These are phyloP conservation scores for Hippocampus zosterae DNA, from an alignment of 2,113 vertebrate genomes.

Conservation along the genomic window DNA sequence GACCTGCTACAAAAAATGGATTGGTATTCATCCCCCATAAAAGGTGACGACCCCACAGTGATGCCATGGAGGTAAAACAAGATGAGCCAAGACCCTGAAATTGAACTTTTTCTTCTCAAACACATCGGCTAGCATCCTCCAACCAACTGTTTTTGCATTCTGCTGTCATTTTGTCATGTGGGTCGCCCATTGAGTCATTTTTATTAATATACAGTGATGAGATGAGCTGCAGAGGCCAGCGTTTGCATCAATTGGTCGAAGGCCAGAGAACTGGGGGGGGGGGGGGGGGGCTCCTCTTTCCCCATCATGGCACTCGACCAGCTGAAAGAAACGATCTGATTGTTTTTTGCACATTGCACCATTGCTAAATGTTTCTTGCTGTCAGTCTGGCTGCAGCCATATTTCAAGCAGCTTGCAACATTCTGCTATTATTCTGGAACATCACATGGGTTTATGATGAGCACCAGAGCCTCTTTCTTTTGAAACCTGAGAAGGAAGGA, in stretches of 20 bases:
- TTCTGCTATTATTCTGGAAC: conserved; percentile 42
- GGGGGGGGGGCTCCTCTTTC: conserved; percentile 3
- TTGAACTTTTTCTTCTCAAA: neutral
- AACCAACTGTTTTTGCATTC: neutral
- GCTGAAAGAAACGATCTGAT: conserved; percentile 23
- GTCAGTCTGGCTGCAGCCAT: conserved; percentile 31
- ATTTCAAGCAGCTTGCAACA: conserved; percentile 44
- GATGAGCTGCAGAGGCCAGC: neutral
- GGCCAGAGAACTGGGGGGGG: conserved; percentile 18
- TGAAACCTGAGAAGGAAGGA: conserved; percentile 53
- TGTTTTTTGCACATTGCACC: conserved; percentile 36
- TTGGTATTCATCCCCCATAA: no score
- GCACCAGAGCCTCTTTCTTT: conserved; percentile 50
- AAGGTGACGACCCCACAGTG: no score
- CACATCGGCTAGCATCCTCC: neutral
- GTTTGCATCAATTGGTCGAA: conserved; percentile 20
- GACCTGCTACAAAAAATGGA: no score
- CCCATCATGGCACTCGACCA: conserved; percentile 32
- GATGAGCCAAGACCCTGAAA: no score
- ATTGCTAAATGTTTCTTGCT: conserved; percentile 37
- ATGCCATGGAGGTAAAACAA: no score
- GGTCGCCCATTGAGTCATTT: neutral
- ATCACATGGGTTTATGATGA: conserved; percentile 55
- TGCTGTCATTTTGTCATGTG: neutral
- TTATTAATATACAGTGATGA: neutral